Conservation (phyloP, 1,140 invertebrate species). For the Batillaria attramentaria region DNA sequence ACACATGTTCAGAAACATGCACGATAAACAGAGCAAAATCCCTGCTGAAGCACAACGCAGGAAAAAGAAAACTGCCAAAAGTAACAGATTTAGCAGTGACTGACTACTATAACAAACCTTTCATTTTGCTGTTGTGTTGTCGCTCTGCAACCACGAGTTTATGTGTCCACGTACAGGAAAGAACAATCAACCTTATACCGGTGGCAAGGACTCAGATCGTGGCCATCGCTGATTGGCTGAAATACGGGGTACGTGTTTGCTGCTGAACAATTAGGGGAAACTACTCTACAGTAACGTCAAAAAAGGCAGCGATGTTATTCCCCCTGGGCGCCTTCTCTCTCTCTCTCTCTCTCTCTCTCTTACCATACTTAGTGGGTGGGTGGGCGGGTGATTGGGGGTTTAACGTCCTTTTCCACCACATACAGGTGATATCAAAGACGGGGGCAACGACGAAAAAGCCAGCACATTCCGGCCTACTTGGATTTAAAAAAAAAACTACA, state of each 20-base stretch:
- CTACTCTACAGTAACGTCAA: no score
- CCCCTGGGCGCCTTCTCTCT: not conserved
- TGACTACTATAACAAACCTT: not conserved
- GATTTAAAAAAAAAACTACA: no score
- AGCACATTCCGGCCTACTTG: no score
- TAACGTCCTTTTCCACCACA: no score
- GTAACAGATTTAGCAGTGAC: not conserved
- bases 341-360: constrained; percentile 12
- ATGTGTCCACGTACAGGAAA: not conserved
- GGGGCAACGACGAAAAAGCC: no score
- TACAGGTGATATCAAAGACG: no score
- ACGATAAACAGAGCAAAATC: not conserved
- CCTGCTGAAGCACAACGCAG: not conserved
- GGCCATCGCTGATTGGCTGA: constrained; percentile 26
- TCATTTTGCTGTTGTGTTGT: not conserved
- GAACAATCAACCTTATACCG: not conserved
- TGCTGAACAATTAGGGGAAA: not conserved
- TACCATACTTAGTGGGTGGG: not conserved
- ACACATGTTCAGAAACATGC: no score
- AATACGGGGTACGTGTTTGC: constrained; percentile 26
- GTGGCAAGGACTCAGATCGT: constrained; percentile 27
- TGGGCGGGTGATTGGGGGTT: not conserved
- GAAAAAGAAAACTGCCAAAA: not conserved
- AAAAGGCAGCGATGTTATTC: no score
- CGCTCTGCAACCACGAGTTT: not conserved